These are phyloP conservation scores for Callorhinus ursinus DNA, from an alignment of 2,113 vertebrate species.

Conservation along the genomic window DNA sequence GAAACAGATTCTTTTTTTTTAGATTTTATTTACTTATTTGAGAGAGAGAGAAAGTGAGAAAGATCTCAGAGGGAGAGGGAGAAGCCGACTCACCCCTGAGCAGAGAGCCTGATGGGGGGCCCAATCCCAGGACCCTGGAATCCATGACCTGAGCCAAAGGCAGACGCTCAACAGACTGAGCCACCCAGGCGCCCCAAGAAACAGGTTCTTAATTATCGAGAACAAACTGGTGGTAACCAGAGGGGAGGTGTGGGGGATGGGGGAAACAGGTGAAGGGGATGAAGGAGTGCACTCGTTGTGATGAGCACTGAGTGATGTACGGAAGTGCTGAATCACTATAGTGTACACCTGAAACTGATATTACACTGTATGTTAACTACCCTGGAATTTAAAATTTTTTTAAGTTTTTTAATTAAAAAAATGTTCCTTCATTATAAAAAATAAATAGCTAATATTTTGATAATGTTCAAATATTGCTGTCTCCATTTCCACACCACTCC, in stretches of 20 bases:
- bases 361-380: not conserved
- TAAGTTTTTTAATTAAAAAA: not conserved
- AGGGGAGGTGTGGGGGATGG: not conserved
- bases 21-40: not conserved
- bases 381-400: not conserved
- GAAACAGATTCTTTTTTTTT: not conserved
- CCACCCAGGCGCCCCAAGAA: not conserved
- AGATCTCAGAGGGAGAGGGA: no score
- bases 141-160: no score
- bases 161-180: no score
- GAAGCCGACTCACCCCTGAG: no score
- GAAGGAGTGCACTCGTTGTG: not conserved
- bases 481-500: not conserved
- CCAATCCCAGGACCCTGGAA: no score
- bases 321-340: not conserved
- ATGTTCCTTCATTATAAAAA: not conserved
- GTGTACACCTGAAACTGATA: not conserved
- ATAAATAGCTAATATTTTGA: not conserved
- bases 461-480: not conserved
- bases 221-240: not conserved
- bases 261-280: not conserved
- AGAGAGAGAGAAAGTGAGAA: not conserved
- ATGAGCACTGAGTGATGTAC: not conserved
- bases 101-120: no score
- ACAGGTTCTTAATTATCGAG: not conserved